phyloP scores from a whole-genome alignment of 2,888 invertebrate species.

The Acanthosepion esculentum region DNA sequence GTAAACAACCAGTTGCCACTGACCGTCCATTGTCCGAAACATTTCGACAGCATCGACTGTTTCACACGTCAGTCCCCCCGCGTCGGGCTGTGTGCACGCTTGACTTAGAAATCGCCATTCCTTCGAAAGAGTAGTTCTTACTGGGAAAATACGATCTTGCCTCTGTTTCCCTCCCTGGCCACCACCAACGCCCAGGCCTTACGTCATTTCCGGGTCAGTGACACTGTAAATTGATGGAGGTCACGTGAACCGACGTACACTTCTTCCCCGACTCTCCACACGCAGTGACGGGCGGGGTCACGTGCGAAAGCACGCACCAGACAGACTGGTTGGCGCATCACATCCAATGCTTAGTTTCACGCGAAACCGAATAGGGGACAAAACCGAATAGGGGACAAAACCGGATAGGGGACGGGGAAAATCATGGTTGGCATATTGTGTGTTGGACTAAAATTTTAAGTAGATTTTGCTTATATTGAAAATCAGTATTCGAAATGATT shows the following conservation, averaged over 20 bases:
- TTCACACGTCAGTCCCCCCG: background rate
- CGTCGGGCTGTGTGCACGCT: background rate
- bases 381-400: background rate
- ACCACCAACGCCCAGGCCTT: background rate
- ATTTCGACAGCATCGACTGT: background rate
- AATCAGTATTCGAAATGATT: no score
- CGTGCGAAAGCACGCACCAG: background rate
- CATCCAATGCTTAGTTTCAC: background rate
- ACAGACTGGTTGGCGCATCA: background rate
- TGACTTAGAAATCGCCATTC: background rate
- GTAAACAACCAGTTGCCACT: background rate
- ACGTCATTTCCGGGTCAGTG: background rate
- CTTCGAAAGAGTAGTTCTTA: background rate
- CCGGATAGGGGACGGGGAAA: background rate
- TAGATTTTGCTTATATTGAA: no score
- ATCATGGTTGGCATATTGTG: background rate
- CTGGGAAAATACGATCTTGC: no score
- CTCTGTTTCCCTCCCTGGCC: no score
- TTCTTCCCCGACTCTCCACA: background rate
- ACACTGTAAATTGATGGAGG: background rate
- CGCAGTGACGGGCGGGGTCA: background rate
- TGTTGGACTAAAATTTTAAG: background rate
- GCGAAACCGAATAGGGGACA: background rate
- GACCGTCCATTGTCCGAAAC: background rate
- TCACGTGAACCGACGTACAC: background rate